phyloP scores from a whole-genome alignment of 2,797 vertebrate species.

The Steatocranus sp. region DNA sequence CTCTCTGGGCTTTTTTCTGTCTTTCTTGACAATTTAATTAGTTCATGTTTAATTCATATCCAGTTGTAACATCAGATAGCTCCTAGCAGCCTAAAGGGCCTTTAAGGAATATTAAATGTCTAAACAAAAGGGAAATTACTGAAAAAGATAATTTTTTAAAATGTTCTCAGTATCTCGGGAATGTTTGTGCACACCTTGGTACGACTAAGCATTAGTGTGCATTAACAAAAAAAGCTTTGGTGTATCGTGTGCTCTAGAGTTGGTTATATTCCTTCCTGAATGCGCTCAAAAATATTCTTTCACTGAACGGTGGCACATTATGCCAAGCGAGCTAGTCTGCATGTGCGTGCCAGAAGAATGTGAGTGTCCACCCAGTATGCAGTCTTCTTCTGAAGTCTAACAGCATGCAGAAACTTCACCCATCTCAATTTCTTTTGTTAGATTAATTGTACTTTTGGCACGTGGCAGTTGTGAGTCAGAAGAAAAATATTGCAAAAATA shows the following conservation, averaged over 20 bases:
- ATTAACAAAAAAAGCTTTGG: neutral
- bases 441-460: conserved; percentile 31
- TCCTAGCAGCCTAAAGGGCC: neutral
- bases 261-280: neutral
- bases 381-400: neutral
- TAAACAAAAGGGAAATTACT: neutral
- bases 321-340: neutral
- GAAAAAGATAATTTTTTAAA: neutral
- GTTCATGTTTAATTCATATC: neutral
- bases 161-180: neutral
- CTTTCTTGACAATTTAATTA: neutral
- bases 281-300: conserved; percentile 2
- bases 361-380: conserved; percentile 3
- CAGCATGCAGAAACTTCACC: neutral
- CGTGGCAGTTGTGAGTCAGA: neutral
- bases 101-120: neutral
- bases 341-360: neutral
- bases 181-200: neutral
- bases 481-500: neutral
- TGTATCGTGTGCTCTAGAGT: neutral
- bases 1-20: neutral
- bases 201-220: neutral
- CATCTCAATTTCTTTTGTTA: neutral
- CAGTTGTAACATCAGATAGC: neutral
- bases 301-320: neutral